Evolutionary conservation across 2,888 invertebrate genomes (phyloP).

Genomic region (Dasysyrphus tricinctus): DNA sequence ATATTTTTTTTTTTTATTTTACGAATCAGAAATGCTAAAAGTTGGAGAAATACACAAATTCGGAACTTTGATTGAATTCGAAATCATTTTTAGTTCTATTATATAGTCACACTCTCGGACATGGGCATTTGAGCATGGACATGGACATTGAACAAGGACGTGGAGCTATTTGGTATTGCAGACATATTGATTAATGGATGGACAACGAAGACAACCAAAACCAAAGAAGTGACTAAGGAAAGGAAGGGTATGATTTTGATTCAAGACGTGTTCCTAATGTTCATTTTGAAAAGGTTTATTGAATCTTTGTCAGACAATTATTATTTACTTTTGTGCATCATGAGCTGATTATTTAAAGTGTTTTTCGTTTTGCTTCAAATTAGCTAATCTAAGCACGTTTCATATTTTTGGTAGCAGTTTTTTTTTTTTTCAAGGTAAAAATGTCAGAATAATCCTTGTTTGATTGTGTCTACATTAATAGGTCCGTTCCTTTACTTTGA

Average conservation of each 20-base stretch:
- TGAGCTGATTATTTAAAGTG: neutral
- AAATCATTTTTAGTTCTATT: constrained; percentile 29
- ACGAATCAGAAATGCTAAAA: constrained; percentile 10
- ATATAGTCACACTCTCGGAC: constrained; percentile 17
- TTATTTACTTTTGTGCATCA: constrained; percentile 20
- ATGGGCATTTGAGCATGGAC: constrained; percentile 1
- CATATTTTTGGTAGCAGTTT: too few species aligned
- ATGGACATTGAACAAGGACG: neutral
- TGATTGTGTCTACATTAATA: too few species aligned
- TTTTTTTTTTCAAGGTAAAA: too few species aligned
- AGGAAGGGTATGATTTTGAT: neutral
- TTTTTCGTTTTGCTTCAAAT: neutral
- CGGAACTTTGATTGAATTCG: constrained; percentile 40
- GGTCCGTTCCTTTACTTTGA: too few species aligned
- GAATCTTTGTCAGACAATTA: constrained; percentile 1
- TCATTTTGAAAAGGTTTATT: constrained; percentile 10
- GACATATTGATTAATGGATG: constrained; percentile 16
- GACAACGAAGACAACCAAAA: neutral
- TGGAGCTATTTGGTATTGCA: neutral
- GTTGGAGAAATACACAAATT: constrained; percentile 13
- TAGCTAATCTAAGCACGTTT: constrained; percentile 1
- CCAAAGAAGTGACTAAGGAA: neutral
- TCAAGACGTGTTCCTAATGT: constrained; percentile 6
- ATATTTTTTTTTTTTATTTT: constrained; percentile 10
- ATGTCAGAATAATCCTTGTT: too few species aligned